Evolutionary conservation across 2,888 invertebrate species (phyloP), one percentile per base, ranked within the genome.

Genomic region (Neoitamus cyanurus): DNA sequence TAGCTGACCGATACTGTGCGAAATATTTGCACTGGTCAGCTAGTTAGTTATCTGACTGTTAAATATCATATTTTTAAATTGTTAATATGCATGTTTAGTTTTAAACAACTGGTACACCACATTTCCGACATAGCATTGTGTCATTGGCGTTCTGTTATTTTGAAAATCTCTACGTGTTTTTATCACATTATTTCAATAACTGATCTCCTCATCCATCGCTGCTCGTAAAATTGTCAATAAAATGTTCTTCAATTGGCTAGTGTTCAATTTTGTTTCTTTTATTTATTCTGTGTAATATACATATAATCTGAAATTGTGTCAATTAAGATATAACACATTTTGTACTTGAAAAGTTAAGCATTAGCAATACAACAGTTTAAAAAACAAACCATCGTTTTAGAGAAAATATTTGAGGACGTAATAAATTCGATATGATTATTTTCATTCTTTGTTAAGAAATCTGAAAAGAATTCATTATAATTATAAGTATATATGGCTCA

Each of bases 201-300:
- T n/a, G 15, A 42, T n/a, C n/a, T 0, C n/a, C 42, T 42, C 25
- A 20, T 48, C 7, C 48, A 58, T 25, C 58, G 58, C 58, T 58
- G 9, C 58, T 58, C 58, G 58, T 58, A 58, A 58, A 58, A 58
- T 58, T 58, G 58, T 58, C 58, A 58, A 58, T 58, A 58, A 58
- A 58, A 58, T 58, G 58, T 20, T 58, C 9, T 58, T 58, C 58
- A 58, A 58, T 9, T 58, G 11, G 25, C 58, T 58, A 58, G 58
- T 2, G 20, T 58, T 58, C 58, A 20, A 15, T 58, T 58, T 25
- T 1, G 3, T 58, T 58, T 58, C 2, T 48, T 58, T 58, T 20
- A 34, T 75, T 84, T 34, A 31, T 36, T 13, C 68, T 20, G 69
- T 84, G 34, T 73, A 82, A 73, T 72, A 30, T 34, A 70, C n/a